Conservation (phyloP, 1,140 invertebrate species). For the Sinonovacula constricta region DNA sequence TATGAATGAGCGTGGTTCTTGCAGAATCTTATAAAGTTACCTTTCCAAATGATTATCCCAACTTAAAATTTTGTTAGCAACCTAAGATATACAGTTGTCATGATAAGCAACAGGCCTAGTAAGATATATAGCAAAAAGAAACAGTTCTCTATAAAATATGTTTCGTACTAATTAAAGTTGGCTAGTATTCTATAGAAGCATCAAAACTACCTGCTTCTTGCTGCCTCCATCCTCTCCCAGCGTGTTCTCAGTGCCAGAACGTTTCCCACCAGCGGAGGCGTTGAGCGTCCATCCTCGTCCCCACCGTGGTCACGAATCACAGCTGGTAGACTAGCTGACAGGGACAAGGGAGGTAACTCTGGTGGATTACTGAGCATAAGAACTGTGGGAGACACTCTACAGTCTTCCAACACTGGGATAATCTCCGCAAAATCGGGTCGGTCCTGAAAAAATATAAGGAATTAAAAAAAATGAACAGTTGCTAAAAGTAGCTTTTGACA, state of each 20-base stretch:
- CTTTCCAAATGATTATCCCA: no score
- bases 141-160: no score
- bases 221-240: conserved; percentile 75
- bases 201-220: conserved; percentile 64
- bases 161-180: no score
- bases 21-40: no score
- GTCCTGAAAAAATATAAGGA: conserved; percentile 57
- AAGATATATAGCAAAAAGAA: no score
- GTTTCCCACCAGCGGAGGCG: conserved; percentile 72
- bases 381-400: conserved; percentile 69
- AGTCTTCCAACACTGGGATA: conserved; percentile 75
- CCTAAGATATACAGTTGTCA: no score
- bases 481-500: no score
- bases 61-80: no score
- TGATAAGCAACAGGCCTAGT: no score
- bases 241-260: conserved; percentile 75
- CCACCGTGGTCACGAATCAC: conserved; percentile 65
- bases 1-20: no score
- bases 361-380: conserved; percentile 68
- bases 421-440: conserved; percentile 78
- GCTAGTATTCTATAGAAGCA: neutral
- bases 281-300: conserved; percentile 62
- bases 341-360: conserved; percentile 32
- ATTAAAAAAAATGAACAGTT: no score
- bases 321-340: conserved; percentile 57